These are phyloP conservation scores for Metalampra italica DNA, from an alignment of 2,888 invertebrate species.

Conservation along the genomic window DNA sequence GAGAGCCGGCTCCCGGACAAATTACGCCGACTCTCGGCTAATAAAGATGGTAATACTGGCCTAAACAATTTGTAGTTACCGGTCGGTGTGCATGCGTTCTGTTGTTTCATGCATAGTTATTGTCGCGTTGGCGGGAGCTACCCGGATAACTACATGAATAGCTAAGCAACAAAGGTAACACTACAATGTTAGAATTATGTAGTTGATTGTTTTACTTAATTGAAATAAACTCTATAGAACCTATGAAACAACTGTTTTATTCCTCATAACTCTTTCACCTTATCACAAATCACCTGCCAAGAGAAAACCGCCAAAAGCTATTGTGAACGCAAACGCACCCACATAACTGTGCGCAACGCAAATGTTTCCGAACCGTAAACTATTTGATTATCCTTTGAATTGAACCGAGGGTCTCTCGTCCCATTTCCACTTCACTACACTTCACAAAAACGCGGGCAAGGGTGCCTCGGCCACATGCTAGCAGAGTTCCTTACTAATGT, in stretches of 20 bases:
- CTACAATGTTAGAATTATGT: no score
- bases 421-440: slow-evolving; percentile 48
- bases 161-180: no score
- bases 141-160: not conserved
- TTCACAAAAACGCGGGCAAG: slow-evolving; percentile 18
- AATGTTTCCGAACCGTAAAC: slow-evolving; percentile 48
- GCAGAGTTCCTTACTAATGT: not conserved
- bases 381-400: slow-evolving; percentile 62
- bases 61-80: slow-evolving; percentile 48
- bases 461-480: not conserved
- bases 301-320: slow-evolving; percentile 29
- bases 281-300: slow-evolving; percentile 44
- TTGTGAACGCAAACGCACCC: slow-evolving; percentile 35
- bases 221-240: no score
- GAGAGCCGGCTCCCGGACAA: slow-evolving; percentile 53
- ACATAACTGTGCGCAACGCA: slow-evolving; percentile 35
- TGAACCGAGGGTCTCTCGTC: slow-evolving; percentile 45
- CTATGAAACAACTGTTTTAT: slow-evolving; percentile 8
- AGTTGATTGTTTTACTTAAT: no score
- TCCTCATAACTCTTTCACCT: slow-evolving; percentile 1
- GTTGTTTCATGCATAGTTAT: slow-evolving; percentile 31
- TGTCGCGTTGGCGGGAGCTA: slow-evolving; percentile 1
- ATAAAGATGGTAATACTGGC: slow-evolving; percentile 61
- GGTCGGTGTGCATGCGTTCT: slow-evolving; percentile 20
- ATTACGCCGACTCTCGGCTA: slow-evolving; percentile 53